These are phyloP conservation scores for Lethrus apterus DNA, from an alignment of 1,140 invertebrate species.

Conservation along the genomic window DNA sequence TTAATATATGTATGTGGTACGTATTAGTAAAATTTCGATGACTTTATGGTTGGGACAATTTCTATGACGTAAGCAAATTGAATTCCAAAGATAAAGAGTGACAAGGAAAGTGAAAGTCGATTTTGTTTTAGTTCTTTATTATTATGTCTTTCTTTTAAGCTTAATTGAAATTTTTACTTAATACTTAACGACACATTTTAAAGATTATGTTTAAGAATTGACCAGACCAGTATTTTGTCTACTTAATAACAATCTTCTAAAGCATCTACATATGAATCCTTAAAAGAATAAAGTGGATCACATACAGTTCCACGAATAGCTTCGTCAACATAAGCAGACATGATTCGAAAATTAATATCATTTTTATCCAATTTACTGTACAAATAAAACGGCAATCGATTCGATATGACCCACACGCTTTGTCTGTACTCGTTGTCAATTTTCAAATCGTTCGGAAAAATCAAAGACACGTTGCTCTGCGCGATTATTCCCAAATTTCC, in stretches of 20 bases:
- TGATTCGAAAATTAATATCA: conserved; percentile 64
- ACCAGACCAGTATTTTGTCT: too few relatives aligned
- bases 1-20: too few relatives aligned
- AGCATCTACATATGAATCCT: neutral
- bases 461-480: conserved; percentile 49
- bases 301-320: conserved; percentile 60
- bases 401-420: conserved; percentile 67
- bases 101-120: too few relatives aligned
- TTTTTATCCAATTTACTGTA: conserved; percentile 56
- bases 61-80: too few relatives aligned
- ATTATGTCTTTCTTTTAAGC: too few relatives aligned
- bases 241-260: conserved; percentile 1
- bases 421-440: conserved; percentile 60
- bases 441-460: conserved; percentile 74
- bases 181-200: too few relatives aligned
- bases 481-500: conserved; percentile 55
- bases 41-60: too few relatives aligned
- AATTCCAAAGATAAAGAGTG: too few relatives aligned
- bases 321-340: conserved; percentile 53
- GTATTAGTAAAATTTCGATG: too few relatives aligned
- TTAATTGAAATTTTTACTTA: too few relatives aligned
- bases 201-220: too few relatives aligned
- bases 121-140: too few relatives aligned
- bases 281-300: conserved; percentile 44
- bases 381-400: conserved; percentile 64